phyloP scores from a whole-genome alignment of 2,113 vertebrate species.

The Lophura nycthemera region DNA sequence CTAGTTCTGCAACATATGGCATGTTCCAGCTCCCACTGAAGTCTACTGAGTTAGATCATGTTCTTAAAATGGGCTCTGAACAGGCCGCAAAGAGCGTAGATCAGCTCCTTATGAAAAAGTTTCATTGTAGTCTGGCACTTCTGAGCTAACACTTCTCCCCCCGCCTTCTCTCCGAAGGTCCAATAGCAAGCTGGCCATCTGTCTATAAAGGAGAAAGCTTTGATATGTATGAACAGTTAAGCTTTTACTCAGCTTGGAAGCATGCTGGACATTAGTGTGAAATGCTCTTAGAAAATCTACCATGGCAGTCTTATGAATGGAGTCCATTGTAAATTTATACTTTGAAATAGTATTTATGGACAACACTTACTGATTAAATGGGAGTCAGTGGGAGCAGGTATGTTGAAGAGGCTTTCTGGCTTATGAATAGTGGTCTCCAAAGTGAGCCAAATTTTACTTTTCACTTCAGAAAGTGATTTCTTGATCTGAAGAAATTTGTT shows the following conservation, averaged over 20 bases:
- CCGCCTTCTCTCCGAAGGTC: not conserved
- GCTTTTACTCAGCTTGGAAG: constrained; percentile 39
- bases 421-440: not conserved
- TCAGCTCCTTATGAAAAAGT: not conserved
- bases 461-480: not conserved
- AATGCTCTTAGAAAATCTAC: constrained; percentile 40
- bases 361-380: not conserved
- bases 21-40: not conserved
- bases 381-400: not conserved
- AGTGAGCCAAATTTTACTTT: not conserved
- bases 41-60: not conserved
- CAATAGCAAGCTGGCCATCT: constrained; percentile 16
- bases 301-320: constrained; percentile 54
- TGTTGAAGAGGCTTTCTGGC: not conserved
- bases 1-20: not conserved
- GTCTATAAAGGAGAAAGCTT: constrained; percentile 26
- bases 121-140: not conserved
- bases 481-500: not conserved
- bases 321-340: constrained; percentile 36
- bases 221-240: constrained; percentile 11
- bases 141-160: not conserved
- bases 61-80: not conserved
- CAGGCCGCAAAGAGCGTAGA: not conserved
- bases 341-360: constrained; percentile 44
- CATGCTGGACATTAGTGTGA: constrained; percentile 19